Evolutionary conservation across 2,797 vertebrate genomes (phyloP), one percentile per base, ranked within the genome.

Genomic region (Leptoclinus maculatus): DNA sequence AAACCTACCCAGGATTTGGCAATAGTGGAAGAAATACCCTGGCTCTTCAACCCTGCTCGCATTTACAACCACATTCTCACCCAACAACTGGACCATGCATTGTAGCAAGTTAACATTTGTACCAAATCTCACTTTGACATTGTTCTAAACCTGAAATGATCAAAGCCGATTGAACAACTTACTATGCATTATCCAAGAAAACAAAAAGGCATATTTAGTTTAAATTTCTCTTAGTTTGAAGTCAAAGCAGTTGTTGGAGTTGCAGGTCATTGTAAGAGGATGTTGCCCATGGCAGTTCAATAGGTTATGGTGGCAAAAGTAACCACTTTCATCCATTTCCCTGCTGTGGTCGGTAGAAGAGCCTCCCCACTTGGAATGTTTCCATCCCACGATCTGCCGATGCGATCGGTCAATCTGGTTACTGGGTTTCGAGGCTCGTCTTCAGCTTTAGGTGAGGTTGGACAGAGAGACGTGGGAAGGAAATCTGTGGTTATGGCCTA

Each of bases 121-220:
- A 65, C 11, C 32, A 23, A 32, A 41, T 53, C 19, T 62, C 38
- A 51, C 7, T 25, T 65, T 47, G 21, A 27, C 19, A 58, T 57
- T 16, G 17, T 45, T 76, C 17, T 65, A 51, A 43, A 32, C 9
- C 39, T 65, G 16, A 8, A 56, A 16, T 13, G 7, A 59, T 27
- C 56, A 51, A 79, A 70, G 36, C 57, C 34, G 62, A 49, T 49
- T 43, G 51, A 87, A 80, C 73, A 73, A 87, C 2, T 76, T 77
- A 69, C 53, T 38, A 79, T 25, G 65, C 19, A 64, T 29, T 36
- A 76, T 34, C 36, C 19, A 79, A 53, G 5, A 36, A 63, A 9
- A 78, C 0, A 14, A 19, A 56, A 78, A 74, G 78, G 78, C 57
- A 69, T 73, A 39, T 38, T 49, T 3, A 17, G 11, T 62, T 59